A percentile compares a stretch with the other conserved stretches of the same genome.
These are phyloP conservation scores for Amblyjoppa fuscipennis DNA, from an alignment of 2,888 invertebrate species.

Conservation along the genomic window DNA sequence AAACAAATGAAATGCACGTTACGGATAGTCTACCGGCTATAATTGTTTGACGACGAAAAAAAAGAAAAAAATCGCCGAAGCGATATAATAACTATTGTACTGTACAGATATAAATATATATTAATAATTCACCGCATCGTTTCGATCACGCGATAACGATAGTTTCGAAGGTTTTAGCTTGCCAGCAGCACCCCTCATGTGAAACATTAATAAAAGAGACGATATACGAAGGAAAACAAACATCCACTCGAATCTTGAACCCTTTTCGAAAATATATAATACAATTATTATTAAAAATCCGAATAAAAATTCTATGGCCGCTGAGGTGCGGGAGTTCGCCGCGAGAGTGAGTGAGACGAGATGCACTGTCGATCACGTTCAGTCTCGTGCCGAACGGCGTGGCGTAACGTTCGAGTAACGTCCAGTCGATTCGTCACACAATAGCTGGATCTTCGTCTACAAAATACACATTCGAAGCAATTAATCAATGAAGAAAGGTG, in stretches of 20 bases:
- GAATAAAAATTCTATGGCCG: not conserved
- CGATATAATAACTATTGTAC: constrained; percentile 43
- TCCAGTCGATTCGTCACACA: not conserved
- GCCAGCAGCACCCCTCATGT: constrained; percentile 45
- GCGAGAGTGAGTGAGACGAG: not conserved
- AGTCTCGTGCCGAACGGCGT: not conserved
- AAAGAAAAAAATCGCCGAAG: constrained; percentile 18
- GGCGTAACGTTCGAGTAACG: not conserved
- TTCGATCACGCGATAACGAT: constrained; percentile 37
- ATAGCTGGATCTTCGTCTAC: not conserved
- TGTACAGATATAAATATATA: constrained; percentile 67
- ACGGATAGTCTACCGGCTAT: constrained; percentile 52
- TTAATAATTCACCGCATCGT: constrained; percentile 52
- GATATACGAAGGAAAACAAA: constrained; percentile 35
- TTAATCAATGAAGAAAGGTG: not conserved
- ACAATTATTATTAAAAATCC: not conserved
- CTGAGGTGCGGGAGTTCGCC: not conserved
- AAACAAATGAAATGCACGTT: constrained; percentile 46
- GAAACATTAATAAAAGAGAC: constrained; percentile 44
- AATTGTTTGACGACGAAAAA: constrained; percentile 50
- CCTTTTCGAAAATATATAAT: not conserved
- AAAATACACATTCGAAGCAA: not conserved
- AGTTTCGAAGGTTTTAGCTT: constrained; percentile 51
- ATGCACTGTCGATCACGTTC: not conserved
- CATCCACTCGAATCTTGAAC: not conserved